Evolutionary conservation across 2,888 invertebrate species (phyloP), one percentile per base, ranked within the genome.

Genomic region (Parnassius glacialis): DNA sequence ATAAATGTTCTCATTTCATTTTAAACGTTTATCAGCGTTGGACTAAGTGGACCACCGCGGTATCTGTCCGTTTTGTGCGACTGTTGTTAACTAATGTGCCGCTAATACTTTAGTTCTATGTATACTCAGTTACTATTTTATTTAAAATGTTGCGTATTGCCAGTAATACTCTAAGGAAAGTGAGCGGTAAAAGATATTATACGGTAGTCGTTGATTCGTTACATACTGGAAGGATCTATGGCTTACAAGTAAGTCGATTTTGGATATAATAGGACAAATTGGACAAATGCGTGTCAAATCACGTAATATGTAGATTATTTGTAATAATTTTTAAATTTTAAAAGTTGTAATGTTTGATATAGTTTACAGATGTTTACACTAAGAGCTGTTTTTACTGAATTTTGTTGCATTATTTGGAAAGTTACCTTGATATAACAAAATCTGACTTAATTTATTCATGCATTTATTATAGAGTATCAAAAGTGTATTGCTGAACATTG

Each of bases 61-160:
- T 59, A 57, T n/a, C 34, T 65, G 62, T 48, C 50, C 44, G 48
- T 64, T 44, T 52, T 55, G 52, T 43, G 55, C 16, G 44, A 34
- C 45, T 13, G 44, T 12, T 50, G 12, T 51, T 25, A 11, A 16
- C 20, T 5, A 10, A 10, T 50, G 20, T 51, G 43, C 20, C 12
- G 25, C 48, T 2, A 25, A 16, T 10, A 51, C 20, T 16, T 50
- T 51, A 25, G 16, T 48, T 10, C 7, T 41, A 11, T 52, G 16
- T 13, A 41, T 9, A 55, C n/a, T 60, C 34, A 20, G 54, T 54
- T 13, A 43, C 10, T 25, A 42, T 57, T 59, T 51, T 52, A 9
- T 60, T 60, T 16, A 76, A 71, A 72, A 89, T 87, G 88, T 78
- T 86, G 68, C 80, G 75, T 61, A 53, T 81, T 43, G 73, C 72